Conservation (phyloP, 1,140 invertebrate genomes). For the Drosophila fuyamai region DNA sequence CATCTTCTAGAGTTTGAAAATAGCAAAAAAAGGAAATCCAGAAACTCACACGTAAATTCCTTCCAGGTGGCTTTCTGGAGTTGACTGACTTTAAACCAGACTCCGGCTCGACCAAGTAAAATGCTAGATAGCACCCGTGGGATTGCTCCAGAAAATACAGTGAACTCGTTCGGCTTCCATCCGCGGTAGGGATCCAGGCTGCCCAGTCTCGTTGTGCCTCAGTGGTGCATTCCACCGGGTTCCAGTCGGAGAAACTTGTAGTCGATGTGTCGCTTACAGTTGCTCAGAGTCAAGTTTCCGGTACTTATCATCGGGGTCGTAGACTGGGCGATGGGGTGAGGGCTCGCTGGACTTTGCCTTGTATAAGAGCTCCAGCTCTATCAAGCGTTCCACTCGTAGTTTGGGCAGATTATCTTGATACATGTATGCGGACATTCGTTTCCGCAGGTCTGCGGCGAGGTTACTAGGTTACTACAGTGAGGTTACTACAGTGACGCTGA, state of each 20-base stretch:
- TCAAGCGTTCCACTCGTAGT: not conserved
- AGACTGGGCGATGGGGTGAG: not conserved
- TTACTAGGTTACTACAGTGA: too few species aligned
- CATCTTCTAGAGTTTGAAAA: not conserved
- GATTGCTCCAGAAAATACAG: constrained; percentile 32
- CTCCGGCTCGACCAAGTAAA: constrained; percentile 3
- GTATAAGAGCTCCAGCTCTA: not conserved
- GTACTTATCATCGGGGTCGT: not conserved
- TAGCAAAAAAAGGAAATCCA: constrained; percentile 2
- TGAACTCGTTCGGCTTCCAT: not conserved
- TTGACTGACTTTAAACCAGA: constrained; percentile 5
- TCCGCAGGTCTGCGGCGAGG: constrained; percentile 1
- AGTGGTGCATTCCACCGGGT: not conserved
- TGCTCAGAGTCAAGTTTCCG: not conserved
- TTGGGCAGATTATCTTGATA: not conserved
- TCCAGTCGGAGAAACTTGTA: too few species aligned
- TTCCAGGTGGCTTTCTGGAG: not conserved
- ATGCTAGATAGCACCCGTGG: not conserved
- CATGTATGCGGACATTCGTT: not conserved
- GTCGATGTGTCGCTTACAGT: too few species aligned
- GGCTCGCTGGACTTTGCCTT: not conserved
- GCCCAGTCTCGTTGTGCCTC: not conserved
- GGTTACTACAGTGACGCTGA: too few species aligned
- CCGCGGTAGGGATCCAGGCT: not conserved
- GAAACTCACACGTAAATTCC: not conserved